phyloP scores from a whole-genome alignment of 2,113 vertebrate genomes.

The Agapornis roseicollis region DNA sequence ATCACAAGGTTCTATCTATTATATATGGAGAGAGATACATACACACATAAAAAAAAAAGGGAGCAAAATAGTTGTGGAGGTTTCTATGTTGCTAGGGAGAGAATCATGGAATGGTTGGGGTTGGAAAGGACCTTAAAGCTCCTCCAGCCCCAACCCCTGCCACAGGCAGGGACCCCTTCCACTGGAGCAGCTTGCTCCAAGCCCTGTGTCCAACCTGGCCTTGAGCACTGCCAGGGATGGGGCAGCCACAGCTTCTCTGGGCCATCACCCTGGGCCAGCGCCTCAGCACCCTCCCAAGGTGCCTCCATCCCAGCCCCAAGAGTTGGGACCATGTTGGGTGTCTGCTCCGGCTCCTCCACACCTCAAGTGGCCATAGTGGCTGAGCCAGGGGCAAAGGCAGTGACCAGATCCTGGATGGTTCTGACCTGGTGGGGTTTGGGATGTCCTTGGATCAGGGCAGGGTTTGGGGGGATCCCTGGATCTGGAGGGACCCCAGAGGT shows the following conservation, averaged over 20 bases:
- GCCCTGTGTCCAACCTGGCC: too few species aligned
- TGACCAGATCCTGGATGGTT: neutral
- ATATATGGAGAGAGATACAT: neutral
- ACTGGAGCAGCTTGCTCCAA: too few species aligned
- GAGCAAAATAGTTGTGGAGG: neutral
- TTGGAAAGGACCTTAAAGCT: neutral
- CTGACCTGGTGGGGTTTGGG: neutral
- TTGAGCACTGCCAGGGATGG: neutral
- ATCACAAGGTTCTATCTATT: neutral
- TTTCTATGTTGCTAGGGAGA: neutral
- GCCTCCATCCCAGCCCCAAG: rapidly evolving
- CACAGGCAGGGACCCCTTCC: neutral
- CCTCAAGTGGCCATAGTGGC: rapidly evolving
- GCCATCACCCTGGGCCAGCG: too few species aligned
- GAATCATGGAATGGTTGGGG: neutral
- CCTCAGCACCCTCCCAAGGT: neutral
- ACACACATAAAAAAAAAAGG: neutral
- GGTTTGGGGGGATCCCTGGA: neutral
- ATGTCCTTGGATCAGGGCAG: neutral
- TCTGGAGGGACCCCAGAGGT: neutral
- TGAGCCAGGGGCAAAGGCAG: neutral
- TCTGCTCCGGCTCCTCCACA: neutral
- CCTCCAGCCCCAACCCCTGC: neutral
- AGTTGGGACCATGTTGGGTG: neutral
- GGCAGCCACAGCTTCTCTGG: neutral